These are phyloP conservation scores for Cinara cedri DNA, from an alignment of 2,888 invertebrate genomes.

Conservation along the genomic window DNA sequence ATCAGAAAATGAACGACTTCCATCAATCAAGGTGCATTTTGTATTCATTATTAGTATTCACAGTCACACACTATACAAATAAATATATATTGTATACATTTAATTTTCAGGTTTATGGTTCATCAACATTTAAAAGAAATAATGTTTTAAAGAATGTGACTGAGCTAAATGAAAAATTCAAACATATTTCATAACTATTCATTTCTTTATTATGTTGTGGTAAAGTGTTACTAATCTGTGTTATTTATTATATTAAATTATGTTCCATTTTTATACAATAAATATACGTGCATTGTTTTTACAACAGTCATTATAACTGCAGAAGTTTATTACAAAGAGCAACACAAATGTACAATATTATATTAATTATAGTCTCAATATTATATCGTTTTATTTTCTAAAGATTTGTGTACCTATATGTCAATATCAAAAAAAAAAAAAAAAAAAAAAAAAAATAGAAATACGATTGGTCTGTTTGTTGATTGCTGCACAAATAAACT, in stretches of 20 bases:
- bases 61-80: not conserved
- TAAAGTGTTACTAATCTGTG: not conserved
- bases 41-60: not conserved
- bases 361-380: no score
- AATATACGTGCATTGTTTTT: not conserved
- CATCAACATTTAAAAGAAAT: not conserved
- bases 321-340: not conserved
- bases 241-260: not conserved
- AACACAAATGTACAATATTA: not conserved
- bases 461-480: no score
- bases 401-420: no score
- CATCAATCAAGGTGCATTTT: slow-evolving; percentile 22
- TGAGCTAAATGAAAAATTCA: not conserved
- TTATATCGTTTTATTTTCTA: no score
- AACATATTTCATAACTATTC: not conserved
- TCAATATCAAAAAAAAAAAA: no score
- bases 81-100: not conserved
- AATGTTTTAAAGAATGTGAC: slow-evolving; percentile 41
- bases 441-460: no score
- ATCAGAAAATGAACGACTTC: slow-evolving; percentile 25
- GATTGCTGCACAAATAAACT: no score
- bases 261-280: slow-evolving; percentile 4
- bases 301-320: not conserved
- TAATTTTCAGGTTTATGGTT: slow-evolving; percentile 36
- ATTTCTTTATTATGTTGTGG: not conserved